These are phyloP conservation scores for Umimayanthus chanpuru DNA, from an alignment of 92 coral and sea anemone species.

Conservation along the genomic window DNA sequence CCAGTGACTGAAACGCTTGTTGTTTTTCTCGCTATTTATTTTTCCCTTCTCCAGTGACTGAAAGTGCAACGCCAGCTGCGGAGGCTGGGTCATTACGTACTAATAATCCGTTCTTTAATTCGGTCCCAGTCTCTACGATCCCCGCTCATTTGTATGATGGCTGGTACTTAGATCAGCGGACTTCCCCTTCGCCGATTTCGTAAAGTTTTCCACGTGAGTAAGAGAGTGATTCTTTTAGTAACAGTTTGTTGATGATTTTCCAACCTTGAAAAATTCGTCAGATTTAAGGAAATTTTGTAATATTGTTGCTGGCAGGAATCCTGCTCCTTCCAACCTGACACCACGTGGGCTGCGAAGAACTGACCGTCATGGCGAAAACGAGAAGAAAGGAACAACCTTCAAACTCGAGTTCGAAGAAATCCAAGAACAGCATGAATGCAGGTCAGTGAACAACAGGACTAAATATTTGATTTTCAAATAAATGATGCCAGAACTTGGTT, in stretches of 20 bases:
- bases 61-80: too few relatives aligned
- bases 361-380: conserved; percentile 69
- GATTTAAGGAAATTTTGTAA: neutral
- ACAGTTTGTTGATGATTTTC: neutral
- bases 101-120: too few relatives aligned
- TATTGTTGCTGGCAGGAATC: neutral
- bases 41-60: too few relatives aligned
- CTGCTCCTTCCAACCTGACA: neutral
- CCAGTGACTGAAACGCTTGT: too few relatives aligned
- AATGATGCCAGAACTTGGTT: neutral
- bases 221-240: neutral
- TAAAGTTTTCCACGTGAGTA: neutral
- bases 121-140: neutral
- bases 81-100: too few relatives aligned
- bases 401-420: conserved; percentile 51
- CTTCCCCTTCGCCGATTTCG: conserved; percentile 1
- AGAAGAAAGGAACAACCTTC: conserved; percentile 49
- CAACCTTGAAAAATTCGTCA: neutral
- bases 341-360: neutral
- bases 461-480: too few relatives aligned
- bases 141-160: neutral
- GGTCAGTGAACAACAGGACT: conserved; percentile 45
- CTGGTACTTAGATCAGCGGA: neutral
- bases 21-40: too few relatives aligned
- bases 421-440: conserved; percentile 78